phyloP scores from a whole-genome alignment of 2,113 vertebrate genomes.

The Oenanthe oenanthe region DNA sequence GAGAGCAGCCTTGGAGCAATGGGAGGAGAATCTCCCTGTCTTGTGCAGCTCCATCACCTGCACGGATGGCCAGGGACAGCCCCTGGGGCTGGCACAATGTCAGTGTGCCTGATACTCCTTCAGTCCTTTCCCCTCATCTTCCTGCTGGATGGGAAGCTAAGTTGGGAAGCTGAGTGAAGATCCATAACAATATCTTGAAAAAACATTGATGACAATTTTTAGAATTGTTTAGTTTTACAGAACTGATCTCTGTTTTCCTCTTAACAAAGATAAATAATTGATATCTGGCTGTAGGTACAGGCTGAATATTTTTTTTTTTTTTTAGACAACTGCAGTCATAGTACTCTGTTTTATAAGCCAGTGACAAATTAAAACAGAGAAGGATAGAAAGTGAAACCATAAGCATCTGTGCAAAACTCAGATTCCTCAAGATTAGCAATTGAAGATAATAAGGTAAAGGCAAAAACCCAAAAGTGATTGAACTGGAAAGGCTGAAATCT shows the following conservation, averaged over 20 bases:
- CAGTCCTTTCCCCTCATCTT: background rate
- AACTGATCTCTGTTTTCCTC: background rate
- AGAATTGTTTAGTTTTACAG: background rate
- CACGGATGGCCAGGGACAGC: rapidly evolving
- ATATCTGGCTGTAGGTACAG: background rate
- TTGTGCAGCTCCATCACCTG: background rate
- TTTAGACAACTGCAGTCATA: background rate
- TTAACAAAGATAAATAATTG: background rate
- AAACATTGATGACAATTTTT: background rate
- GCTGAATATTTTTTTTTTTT: background rate
- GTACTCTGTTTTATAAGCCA: background rate
- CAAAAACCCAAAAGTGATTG: background rate
- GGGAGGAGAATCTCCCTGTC: background rate
- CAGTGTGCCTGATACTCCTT: too few relatives aligned
- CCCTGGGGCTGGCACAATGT: background rate
- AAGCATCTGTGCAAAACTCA: background rate
- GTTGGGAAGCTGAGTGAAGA: background rate
- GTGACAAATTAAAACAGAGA: background rate
- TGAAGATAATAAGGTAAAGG: background rate
- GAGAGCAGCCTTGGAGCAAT: background rate
- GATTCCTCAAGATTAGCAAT: background rate
- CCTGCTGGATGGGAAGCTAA: background rate
- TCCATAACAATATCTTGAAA: background rate
- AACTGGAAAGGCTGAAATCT: background rate
- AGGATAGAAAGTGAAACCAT: background rate